Conservation (phyloP, 1,140 invertebrate species). For the Diabrotica undecimpunctata region DNA sequence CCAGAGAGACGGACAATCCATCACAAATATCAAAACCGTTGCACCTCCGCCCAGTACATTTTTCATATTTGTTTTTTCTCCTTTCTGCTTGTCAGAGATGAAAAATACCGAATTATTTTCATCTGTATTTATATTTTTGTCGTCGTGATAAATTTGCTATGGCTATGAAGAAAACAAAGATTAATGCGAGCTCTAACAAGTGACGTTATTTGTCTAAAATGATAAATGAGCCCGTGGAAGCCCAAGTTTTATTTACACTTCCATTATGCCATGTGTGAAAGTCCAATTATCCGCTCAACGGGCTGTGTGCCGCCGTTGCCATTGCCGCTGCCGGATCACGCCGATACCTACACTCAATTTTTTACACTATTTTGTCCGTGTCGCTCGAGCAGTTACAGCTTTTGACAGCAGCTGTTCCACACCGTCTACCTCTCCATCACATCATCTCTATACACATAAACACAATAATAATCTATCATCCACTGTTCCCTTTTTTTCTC, state of each 20-base stretch:
- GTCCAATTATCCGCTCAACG: not conserved
- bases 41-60: not conserved
- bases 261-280: constrained; percentile 8
- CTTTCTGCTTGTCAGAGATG: not conserved
- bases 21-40: not conserved
- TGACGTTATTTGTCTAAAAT: constrained; percentile 12
- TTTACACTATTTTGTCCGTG: no score
- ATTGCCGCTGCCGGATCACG: no score
- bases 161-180: constrained; percentile 11
- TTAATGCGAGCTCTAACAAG: constrained; percentile 12
- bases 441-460: no score
- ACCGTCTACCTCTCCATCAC: no score
- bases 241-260: constrained; percentile 9
- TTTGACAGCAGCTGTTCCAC: no score
- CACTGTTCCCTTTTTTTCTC: no score
- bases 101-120: constrained; percentile 13
- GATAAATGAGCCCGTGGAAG: not conserved
- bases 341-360: no score
- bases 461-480: no score
- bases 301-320: not conserved
- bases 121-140: constrained; percentile 11
- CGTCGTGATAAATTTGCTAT: constrained; percentile 12
- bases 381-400: no score
- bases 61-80: not conserved
- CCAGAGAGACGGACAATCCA: not conserved